Evolutionary conservation across 2,888 invertebrate species (phyloP).

Genomic region (Polyploca ridens): DNA sequence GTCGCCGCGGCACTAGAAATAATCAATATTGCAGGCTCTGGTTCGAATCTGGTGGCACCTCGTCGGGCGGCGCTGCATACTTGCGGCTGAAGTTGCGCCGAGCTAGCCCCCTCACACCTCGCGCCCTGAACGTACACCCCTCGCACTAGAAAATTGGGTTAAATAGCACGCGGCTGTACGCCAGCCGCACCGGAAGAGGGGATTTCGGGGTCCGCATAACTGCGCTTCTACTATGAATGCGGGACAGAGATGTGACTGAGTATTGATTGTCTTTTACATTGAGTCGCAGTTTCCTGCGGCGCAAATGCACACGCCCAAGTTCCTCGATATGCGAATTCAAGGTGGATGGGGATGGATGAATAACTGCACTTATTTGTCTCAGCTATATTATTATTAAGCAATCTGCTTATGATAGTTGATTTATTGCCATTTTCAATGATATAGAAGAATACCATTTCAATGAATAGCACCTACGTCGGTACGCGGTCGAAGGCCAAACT

Average conservation of each 20-base stretch:
- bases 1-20: constrained; percentile 55
- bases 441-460: too few species aligned
- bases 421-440: too few species aligned
- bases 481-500: too few species aligned
- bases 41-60: constrained; percentile 69
- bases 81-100: constrained; percentile 74
- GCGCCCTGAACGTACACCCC: constrained; percentile 68
- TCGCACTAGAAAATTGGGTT: constrained; percentile 82
- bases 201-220: constrained; percentile 75
- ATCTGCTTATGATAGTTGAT: too few species aligned
- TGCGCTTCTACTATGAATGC: constrained; percentile 79
- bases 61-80: constrained; percentile 68
- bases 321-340: not conserved
- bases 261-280: constrained; percentile 78
- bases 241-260: constrained; percentile 80
- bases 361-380: too few species aligned
- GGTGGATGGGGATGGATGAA: too few species aligned
- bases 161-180: constrained; percentile 79
- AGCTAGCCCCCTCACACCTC: constrained; percentile 57
- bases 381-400: too few species aligned
- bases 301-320: constrained; percentile 30
- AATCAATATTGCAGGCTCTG: constrained; percentile 77
- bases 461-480: too few species aligned
- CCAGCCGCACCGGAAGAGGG: constrained; percentile 78
- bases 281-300: constrained; percentile 63